Evolutionary conservation across 1,140 invertebrate species (phyloP).

Genomic region (Diploscapter pachys): DNA sequence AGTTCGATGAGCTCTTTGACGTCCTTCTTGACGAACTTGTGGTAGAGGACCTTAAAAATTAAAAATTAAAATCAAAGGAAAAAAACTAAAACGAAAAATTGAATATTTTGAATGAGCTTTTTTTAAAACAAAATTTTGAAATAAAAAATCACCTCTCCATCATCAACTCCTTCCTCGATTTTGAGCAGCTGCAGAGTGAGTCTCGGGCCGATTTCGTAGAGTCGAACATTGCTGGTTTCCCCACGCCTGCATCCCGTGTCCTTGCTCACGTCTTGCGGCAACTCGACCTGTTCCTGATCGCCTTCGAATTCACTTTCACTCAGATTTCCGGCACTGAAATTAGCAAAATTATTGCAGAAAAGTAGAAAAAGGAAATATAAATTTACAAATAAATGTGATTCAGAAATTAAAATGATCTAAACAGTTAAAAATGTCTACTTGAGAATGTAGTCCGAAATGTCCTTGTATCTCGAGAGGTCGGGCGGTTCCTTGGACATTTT

Average conservation of each 20-base stretch:
- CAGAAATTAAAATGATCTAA: too few relatives aligned
- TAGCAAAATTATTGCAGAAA: not conserved
- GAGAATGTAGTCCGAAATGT: conserved; percentile 83
- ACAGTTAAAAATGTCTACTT: conserved; percentile 66
- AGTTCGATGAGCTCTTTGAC: conserved; percentile 27
- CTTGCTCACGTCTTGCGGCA: conserved; percentile 49
- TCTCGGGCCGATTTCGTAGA: conserved; percentile 81
- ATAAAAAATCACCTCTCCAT: conserved; percentile 72
- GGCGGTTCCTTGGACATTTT: conserved; percentile 66
- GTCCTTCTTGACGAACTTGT: conserved; percentile 33
- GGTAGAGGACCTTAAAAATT: conserved; percentile 67
- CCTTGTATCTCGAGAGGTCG: conserved; percentile 78
- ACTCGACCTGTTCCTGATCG: conserved; percentile 60
- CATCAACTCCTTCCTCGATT: conserved; percentile 86
- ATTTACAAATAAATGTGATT: too few relatives aligned
- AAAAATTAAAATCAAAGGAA: too few relatives aligned
- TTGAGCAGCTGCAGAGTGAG: conserved; percentile 78
- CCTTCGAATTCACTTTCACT: conserved; percentile 92
- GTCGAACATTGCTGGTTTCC: conserved; percentile 70
- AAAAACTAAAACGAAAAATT: not conserved
- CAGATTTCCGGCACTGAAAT: conserved; percentile 69
- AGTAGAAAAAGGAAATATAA: not conserved
- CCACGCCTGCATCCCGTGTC: conserved; percentile 49
- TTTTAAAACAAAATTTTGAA: conserved; percentile 58
- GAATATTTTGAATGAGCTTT: not conserved